Conservation (phyloP, 2,113 vertebrate genomes). For the Tragulus kanchil region DNA sequence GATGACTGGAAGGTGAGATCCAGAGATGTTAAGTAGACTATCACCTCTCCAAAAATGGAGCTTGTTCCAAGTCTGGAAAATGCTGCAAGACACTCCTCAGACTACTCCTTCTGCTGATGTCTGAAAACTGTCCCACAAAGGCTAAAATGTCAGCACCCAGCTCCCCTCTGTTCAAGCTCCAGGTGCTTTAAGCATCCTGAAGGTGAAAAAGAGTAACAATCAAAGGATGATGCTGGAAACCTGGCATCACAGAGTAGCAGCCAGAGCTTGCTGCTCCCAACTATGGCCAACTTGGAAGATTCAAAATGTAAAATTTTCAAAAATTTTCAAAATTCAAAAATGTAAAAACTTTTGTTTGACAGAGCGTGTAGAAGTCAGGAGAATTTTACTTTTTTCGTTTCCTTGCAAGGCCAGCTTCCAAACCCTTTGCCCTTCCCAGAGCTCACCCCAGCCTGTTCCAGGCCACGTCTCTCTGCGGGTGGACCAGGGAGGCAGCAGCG, state of each 20-base stretch:
- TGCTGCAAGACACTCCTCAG: not conserved
- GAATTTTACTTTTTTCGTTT: not conserved
- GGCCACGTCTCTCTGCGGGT: not conserved
- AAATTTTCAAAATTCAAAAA: not conserved
- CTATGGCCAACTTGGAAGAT: not conserved
- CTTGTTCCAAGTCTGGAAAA: not conserved
- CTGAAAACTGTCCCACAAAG: not conserved
- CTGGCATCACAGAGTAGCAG: not conserved
- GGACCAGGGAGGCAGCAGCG: not conserved
- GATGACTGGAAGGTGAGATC: not conserved
- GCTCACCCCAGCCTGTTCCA: not conserved
- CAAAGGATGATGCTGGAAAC: not conserved
- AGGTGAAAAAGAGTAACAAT: not conserved
- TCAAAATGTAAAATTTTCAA: not conserved
- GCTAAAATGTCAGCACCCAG: not conserved
- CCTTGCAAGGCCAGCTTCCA: not conserved
- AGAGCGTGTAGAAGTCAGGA: not conserved
- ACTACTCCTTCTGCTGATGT: not conserved
- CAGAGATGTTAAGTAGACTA: not conserved
- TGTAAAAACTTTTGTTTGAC: not conserved
- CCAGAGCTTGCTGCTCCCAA: not conserved
- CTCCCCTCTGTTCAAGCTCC: not conserved
- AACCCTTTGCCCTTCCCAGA: not conserved
- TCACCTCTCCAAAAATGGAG: not conserved
- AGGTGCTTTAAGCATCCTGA: not conserved